Base-by-base conservation (phyloP, 2,797 vertebrate genomes). In the Pristis pectinata region DNA sequence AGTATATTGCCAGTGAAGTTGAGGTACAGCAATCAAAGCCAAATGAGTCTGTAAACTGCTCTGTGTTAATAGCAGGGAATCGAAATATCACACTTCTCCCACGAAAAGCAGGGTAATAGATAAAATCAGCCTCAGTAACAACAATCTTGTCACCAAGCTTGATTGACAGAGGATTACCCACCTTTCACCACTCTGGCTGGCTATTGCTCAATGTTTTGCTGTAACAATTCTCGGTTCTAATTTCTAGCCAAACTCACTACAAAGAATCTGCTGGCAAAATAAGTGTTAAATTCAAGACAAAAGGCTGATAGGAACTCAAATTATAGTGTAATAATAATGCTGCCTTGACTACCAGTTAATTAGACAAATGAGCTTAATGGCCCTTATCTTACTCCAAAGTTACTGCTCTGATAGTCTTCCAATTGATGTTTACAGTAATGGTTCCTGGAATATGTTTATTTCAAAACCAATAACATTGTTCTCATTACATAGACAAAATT, bases 301-400 rank as follows among this genome's bases (percentile, higher is more conserved):
- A 87, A 59, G 30, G 27, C 6, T 87, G 53, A 59, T 59, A 34
- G 56, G n/a, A 67, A 67, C 19, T 91, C 37, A 67, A 24, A 37
- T 41, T 91, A 64, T 17, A 91, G 6, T n/a, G 22, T 91, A 37
- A 91, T 64, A 53, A 37, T 37, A 91, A 91, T 41, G 6, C n/a
- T 67, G 87, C 87, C 19, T 91, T 67, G 59, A 91, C n/a, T 67
- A 61, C 61, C 37, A 61, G 87, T 91, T 67, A 61, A 67, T 91
- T 67, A 67, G 87, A 91, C 87, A 91, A 91, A 64, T 41, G 61
- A 91, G 87, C n/a, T 41, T 64, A 64, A 91, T 91, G 85, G 59
- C 85, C 59, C n/a, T 89, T 89, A 4, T 61, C 56, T n/a, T 64
- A 85, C 61, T 89, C 9, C 15, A n/a, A 19, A 89, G 59, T 67